Base-by-base conservation (phyloP, 2,888 invertebrate species). In the Eupeodes latifasciatus region DNA sequence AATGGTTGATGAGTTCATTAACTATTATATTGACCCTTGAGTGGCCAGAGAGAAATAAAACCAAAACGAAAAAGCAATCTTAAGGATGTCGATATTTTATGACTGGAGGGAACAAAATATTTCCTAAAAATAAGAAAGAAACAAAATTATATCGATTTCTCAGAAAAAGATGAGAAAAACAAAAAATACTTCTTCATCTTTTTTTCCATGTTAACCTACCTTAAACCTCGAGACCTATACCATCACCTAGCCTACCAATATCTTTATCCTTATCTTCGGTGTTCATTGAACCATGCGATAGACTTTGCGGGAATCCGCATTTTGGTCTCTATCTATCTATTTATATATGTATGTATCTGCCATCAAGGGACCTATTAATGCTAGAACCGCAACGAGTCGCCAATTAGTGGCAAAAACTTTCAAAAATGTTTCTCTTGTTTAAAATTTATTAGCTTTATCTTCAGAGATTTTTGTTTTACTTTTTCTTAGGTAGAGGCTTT, bases 381-480 rank as follows among this genome's bases (percentile, higher is more conserved):
- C 78, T 59, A 57, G 66, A 75, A 81, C 88, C 88, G 74, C 88
- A 81, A 75, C 85, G 81, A 78, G 67, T 72, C 78, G 62, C 85
- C 85, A 88, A 88, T 88, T 88, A 88, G 84, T 71, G 67, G 85
- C 77, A 81, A 81, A 88, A 85, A 88, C 85, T 85, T 88, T 88
- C 81, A 64, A 81, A 78, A 78, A 84, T 64, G 57, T 67, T 72
- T 81, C 69, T 75, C 78, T 88, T 88, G 85, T 88, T 88, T 71
- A 40, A 85, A 88, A 88, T 88, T 88, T 88, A 88, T 85, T 81
- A 85, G 71, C 85, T 81, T 81, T 78, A 78, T 81, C 85, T 81
- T 61, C 10, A 27, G n/a, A 47, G 49, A 44, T 59, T 57, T 9
- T 55, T 11, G 19, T n/a, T 16, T 10, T 40, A 1, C 11, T 64